Evolutionary conservation across 2,113 vertebrate genomes (phyloP).

Genomic region (Tiliqua scincoides): DNA sequence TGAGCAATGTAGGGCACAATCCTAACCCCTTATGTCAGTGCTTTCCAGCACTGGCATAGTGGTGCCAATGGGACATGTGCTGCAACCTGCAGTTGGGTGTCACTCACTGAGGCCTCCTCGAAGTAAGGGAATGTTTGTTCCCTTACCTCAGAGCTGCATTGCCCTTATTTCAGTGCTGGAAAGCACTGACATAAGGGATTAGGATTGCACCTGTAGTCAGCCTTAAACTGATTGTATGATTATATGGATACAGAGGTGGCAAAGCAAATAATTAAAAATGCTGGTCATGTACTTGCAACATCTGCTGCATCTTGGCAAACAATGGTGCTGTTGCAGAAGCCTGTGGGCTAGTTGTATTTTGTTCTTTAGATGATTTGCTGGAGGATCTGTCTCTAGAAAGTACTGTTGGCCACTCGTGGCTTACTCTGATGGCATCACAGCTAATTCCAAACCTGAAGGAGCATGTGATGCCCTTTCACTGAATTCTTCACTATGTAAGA

Average conservation of each 20-base stretch:
- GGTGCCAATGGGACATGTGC: too few species aligned
- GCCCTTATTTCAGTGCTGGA: too few species aligned
- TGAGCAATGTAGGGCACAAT: background rate
- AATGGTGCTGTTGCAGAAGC: background rate
- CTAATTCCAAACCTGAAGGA: fast-evolving
- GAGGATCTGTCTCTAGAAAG: fast-evolving
- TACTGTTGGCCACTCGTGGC: fast-evolving
- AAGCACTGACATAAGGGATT: too few species aligned
- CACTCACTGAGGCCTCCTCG: too few species aligned
- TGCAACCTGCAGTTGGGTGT: too few species aligned
- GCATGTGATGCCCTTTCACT: fast-evolving
- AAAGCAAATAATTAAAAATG: background rate
- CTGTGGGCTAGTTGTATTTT: fast-evolving
- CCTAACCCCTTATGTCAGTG: too few species aligned
- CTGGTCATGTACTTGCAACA: background rate
- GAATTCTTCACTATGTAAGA: fast-evolving
- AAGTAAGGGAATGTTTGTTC: too few species aligned
- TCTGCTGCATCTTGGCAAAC: background rate
- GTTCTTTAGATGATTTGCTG: fast-evolving
- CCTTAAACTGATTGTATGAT: background rate
- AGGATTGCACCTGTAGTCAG: too few species aligned
- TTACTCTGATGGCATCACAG: fast-evolving
- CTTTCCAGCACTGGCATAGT: too few species aligned
- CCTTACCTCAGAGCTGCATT: too few species aligned
- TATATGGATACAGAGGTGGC: background rate